phyloP scores from a whole-genome alignment of 1,140 invertebrate species.

The Drosophila melanogaster region Release_6_plus_ISO1_MT NT_033779.5:14970501-14971000 shows the following conservation, averaged over 20 bases:
- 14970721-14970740: no score
- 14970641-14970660: neutral
- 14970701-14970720: no score
- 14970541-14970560: no score
- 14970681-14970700: neutral
- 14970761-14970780: neutral
- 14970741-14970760: neutral
- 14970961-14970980: constrained; percentile 80
- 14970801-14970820: neutral
- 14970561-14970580: no score
- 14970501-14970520: neutral
- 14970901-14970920: constrained; percentile 66
- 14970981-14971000: constrained; percentile 59
- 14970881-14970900: constrained; percentile 36
- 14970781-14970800: neutral
- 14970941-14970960: constrained; percentile 73
- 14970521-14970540: no score
- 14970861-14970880: constrained; percentile 33
- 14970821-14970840: neutral
- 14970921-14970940: constrained; percentile 76
- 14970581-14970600: no score
- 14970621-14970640: no score
- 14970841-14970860: constrained; percentile 3
- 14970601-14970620: no score
- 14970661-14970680: neutral